Evolutionary conservation across 2,888 invertebrate genomes (phyloP).

Genomic region (Theretra japonica): DNA sequence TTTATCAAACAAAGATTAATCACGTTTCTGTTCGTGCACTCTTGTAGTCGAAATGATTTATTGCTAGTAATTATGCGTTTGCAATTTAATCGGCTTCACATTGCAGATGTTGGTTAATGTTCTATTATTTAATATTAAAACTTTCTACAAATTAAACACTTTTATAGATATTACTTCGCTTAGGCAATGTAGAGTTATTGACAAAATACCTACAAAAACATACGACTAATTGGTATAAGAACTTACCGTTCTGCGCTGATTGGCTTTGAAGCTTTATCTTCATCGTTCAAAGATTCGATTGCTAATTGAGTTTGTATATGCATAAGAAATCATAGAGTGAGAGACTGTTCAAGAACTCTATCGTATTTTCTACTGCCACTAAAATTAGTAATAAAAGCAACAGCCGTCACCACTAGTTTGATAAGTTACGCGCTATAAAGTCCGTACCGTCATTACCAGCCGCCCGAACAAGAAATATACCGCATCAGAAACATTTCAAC

Average conservation of each 20-base stretch:
- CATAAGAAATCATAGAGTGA: no score
- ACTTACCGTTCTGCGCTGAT: not conserved
- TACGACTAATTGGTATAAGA: not conserved
- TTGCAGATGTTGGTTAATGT: not conserved
- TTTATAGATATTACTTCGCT: no score
- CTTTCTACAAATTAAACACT: not conserved
- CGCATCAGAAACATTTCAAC: constrained; percentile 3
- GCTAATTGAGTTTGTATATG: no score
- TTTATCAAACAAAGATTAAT: constrained; percentile 16
- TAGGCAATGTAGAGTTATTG: no score
- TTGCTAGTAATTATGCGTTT: not conserved
- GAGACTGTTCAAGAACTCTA: no score
- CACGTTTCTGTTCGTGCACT: not conserved
- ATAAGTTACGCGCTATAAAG: not conserved
- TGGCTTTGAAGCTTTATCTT: not conserved
- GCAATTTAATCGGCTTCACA: not conserved
- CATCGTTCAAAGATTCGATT: no score
- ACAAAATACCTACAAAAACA: no score
- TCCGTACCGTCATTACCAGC: not conserved
- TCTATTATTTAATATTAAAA: not conserved
- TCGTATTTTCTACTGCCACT: no score
- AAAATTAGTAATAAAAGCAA: not conserved
- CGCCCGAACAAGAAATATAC: not conserved
- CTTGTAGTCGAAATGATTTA: constrained; percentile 13
- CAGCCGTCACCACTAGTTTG: not conserved